Percentiles rank a stretch among this genome's conserved stretches.
Conservation (phyloP, 2,888 invertebrate species). For the Eupithecia abbreviata region DNA sequence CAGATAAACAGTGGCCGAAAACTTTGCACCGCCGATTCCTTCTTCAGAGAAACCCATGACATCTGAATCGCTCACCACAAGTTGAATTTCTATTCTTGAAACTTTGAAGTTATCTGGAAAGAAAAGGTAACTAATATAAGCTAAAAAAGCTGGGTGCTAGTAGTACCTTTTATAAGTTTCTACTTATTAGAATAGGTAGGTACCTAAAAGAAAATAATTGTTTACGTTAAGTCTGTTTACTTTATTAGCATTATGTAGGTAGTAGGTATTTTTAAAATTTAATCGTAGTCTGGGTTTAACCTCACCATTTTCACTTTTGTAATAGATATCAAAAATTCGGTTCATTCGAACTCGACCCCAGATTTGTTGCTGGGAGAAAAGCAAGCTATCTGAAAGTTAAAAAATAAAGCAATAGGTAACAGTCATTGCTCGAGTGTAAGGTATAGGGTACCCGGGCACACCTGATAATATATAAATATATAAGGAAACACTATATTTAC, state of each 20-base stretch:
- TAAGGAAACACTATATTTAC: constrained; percentile 48
- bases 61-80: constrained; percentile 69
- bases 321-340: constrained; percentile 70
- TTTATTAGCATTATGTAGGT: too few relatives aligned
- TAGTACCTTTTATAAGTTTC: not conserved
- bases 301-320: constrained; percentile 61
- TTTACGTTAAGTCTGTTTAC: too few relatives aligned
- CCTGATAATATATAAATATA: not conserved
- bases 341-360: constrained; percentile 62
- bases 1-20: constrained; percentile 62
- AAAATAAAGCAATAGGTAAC: not conserved
- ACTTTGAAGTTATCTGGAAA: constrained; percentile 47
- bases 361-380: constrained; percentile 63
- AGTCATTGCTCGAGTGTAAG: not conserved
- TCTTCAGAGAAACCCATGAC: constrained; percentile 57
- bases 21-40: constrained; percentile 61
- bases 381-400: constrained; percentile 50
- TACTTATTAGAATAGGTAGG: not conserved
- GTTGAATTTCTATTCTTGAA: constrained; percentile 65
- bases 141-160: too few relatives aligned
- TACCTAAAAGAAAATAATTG: not conserved
- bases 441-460: not conserved
- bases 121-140: too few relatives aligned
- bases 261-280: not conserved
- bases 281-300: not conserved